phyloP scores from a whole-genome alignment of 2,797 vertebrate genomes.

The Mus caroli region DNA sequence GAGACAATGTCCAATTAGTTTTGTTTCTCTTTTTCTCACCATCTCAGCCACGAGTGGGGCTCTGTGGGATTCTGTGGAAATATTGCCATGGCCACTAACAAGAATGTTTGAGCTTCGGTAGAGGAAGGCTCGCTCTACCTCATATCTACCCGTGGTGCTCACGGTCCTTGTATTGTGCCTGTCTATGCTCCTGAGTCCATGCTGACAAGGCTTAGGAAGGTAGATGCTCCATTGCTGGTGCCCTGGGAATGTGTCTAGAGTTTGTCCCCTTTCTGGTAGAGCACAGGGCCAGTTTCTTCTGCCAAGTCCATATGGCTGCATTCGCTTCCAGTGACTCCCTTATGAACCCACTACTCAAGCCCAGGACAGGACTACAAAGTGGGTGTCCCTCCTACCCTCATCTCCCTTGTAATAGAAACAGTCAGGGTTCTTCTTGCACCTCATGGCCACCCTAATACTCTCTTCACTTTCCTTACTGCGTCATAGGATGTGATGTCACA shows the following conservation, averaged over 20 bases:
- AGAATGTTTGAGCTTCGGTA: too few species aligned
- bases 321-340: neutral
- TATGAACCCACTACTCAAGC: neutral
- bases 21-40: neutral
- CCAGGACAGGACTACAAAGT: neutral
- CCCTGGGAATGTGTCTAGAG: neutral
- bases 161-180: too few species aligned
- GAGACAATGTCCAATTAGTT: neutral
- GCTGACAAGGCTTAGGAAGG: too few species aligned
- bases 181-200: neutral
- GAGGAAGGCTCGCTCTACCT: neutral
- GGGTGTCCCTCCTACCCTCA: neutral
- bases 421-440: too few species aligned
- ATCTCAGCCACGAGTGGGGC: too few species aligned
- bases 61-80: too few species aligned
- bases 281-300: neutral
- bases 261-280: neutral
- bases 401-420: neutral
- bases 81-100: neutral
- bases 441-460: neutral
- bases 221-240: too few species aligned
- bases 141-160: too few species aligned
- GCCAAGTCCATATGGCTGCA: too few species aligned
- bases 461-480: neutral
- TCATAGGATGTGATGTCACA: neutral